Conservation (phyloP, 1,140 invertebrate species). For the Orius insidiosus region DNA sequence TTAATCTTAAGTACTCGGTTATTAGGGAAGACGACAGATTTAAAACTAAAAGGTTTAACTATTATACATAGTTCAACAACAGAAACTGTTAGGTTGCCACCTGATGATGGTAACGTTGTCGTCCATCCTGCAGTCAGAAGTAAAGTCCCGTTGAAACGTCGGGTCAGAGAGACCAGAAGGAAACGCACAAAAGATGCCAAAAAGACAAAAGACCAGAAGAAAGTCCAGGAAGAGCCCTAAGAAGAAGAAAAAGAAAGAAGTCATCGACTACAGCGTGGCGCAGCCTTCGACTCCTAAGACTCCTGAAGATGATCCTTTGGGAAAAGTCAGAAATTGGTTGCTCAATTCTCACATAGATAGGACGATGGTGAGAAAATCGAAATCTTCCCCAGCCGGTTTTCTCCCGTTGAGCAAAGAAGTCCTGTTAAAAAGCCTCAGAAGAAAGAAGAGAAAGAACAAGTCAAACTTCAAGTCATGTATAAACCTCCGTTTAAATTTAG, state of each 20-base stretch:
- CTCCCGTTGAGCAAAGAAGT: constrained; percentile 12
- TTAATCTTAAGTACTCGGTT: constrained; percentile 63
- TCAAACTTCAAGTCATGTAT: constrained; percentile 63
- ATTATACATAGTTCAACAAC: constrained; percentile 73
- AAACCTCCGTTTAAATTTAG: constrained; percentile 72
- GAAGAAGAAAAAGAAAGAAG: constrained; percentile 38
- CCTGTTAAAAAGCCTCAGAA: constrained; percentile 8
- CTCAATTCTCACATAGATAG: constrained; percentile 40
- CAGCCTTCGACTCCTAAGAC: constrained; percentile 22
- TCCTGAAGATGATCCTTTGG: constrained; percentile 46
- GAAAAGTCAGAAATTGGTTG: constrained; percentile 70
- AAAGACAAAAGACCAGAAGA: constrained; percentile 10
- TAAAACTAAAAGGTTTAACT: constrained; percentile 63
- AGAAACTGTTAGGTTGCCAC: constrained; percentile 60
- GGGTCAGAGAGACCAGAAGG: constrained; percentile 36
- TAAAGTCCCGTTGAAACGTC: constrained; percentile 55
- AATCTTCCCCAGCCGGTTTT: constrained; percentile 47
- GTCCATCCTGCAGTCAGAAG: constrained; percentile 50
- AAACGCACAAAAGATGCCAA: constrained; percentile 9
- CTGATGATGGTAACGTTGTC: constrained; percentile 39
- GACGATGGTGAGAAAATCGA: constrained; percentile 38
- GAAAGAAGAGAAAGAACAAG: constrained; percentile 29
- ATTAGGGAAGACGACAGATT: constrained; percentile 53
- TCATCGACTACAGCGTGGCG: constrained; percentile 55
- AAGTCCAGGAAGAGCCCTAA: constrained; percentile 15